Conservation (phyloP, 2,113 vertebrate genomes). For the Austrofundulus limnaeus region DNA sequence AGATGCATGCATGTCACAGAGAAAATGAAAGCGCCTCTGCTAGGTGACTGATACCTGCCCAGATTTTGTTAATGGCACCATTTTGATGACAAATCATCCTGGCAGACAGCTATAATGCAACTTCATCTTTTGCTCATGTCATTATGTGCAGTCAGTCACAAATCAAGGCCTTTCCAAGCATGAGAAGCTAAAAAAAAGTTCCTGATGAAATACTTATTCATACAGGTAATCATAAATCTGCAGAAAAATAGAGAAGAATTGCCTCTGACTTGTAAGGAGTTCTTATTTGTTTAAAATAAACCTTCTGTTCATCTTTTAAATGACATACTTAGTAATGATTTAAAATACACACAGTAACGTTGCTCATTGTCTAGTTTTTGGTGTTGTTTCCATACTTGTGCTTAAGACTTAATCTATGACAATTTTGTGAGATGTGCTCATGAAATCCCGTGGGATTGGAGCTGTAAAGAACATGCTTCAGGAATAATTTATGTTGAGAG, state of each 20-base stretch:
- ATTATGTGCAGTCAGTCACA: constrained; percentile 61
- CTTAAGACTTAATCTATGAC: too few relatives aligned
- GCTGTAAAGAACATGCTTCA: background rate
- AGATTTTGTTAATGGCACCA: constrained; percentile 68
- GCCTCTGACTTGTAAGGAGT: background rate
- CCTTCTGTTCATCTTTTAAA: too few relatives aligned
- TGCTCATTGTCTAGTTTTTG: too few relatives aligned
- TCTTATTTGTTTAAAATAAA: background rate
- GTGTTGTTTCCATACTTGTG: too few relatives aligned
- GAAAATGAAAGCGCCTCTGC: constrained; percentile 43
- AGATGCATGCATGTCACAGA: constrained; percentile 44
- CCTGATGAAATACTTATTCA: constrained; percentile 64
- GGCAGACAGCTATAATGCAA: constrained; percentile 55
- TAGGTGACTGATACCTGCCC: constrained; percentile 73
- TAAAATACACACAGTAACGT: too few relatives aligned
- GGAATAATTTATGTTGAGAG: background rate
- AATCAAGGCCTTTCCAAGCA: constrained; percentile 58
- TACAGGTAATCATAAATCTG: constrained; percentile 57
- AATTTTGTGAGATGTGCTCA: background rate
- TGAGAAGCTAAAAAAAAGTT: constrained; percentile 57
- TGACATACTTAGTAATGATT: too few relatives aligned
- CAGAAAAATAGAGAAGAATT: constrained; percentile 31
- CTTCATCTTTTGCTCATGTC: constrained; percentile 65
- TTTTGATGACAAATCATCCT: constrained; percentile 53
- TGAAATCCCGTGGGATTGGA: background rate